Evolutionary conservation across 2,797 vertebrate genomes (phyloP).

Genomic region (Schizothorax lantsangensis): DNA sequence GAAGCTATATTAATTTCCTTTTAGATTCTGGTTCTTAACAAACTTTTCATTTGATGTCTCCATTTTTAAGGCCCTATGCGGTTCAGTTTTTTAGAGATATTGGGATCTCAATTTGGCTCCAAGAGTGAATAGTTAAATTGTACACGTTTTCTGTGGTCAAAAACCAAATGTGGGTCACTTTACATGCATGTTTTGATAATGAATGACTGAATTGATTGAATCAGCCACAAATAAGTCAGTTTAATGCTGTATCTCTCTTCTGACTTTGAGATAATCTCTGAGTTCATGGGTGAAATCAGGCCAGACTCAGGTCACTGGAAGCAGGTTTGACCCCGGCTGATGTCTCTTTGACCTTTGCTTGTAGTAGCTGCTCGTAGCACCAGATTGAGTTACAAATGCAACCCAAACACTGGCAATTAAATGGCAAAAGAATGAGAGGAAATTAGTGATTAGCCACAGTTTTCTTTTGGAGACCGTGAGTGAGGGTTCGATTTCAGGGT

Average conservation of each 20-base stretch:
- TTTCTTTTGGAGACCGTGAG: slow-evolving; percentile 52
- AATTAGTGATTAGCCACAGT: slow-evolving; percentile 20
- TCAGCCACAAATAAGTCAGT: not conserved
- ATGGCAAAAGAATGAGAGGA: slow-evolving; percentile 14
- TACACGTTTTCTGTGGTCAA: not conserved
- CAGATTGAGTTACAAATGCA: slow-evolving; percentile 3
- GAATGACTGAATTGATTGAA: not conserved
- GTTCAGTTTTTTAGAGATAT: not conserved
- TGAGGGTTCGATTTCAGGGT: not conserved
- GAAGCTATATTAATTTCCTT: too few species aligned
- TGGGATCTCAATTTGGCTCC: too few species aligned
- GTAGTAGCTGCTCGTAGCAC: not conserved
- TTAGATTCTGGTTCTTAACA: too few species aligned
- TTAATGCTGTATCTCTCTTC: not conserved
- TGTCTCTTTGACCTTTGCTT: slow-evolving; percentile 14
- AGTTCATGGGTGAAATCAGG: not conserved
- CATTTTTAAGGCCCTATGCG: not conserved
- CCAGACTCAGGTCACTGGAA: slow-evolving; percentile 15
- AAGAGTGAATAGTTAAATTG: not conserved
- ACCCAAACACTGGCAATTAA: not conserved
- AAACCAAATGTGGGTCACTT: too few species aligned
- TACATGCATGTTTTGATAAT: too few species aligned
- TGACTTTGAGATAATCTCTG: not conserved
- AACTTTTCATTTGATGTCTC: not conserved
- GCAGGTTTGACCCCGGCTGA: slow-evolving; percentile 10